These are phyloP conservation scores for Drosophila borborema DNA, from an alignment of 2,888 invertebrate species.

Conservation along the genomic window DNA sequence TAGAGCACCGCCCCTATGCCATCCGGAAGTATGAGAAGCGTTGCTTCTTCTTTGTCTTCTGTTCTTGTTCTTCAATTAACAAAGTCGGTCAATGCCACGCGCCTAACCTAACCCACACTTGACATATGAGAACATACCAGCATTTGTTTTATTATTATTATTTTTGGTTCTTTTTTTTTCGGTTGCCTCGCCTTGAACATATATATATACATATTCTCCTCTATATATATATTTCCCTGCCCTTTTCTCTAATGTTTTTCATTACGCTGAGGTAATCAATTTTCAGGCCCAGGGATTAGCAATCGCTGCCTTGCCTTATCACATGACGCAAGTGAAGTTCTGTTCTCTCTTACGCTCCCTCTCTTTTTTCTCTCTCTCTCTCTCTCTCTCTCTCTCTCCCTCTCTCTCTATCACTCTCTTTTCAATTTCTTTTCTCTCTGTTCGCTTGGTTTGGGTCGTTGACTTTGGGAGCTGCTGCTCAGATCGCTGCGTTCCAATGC, in stretches of 20 bases:
- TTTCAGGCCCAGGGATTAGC: constrained; percentile 48
- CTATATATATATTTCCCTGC: not conserved
- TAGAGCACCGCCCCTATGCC: not conserved
- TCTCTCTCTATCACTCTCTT: not conserved
- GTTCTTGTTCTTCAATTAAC: constrained; percentile 47
- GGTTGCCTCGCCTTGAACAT: constrained; percentile 46
- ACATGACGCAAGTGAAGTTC: constrained; percentile 45
- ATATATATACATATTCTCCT: not conserved
- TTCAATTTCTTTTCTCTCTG: constrained; percentile 7
- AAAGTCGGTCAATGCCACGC: constrained; percentile 72
- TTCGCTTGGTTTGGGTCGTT: constrained; percentile 40
- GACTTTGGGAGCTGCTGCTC: constrained; percentile 41
- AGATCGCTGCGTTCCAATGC: constrained; percentile 62
- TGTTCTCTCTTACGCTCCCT: not conserved
- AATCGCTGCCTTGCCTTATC: constrained; percentile 42
- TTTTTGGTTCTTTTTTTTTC: constrained; percentile 1
- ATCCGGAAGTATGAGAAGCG: constrained; percentile 10
- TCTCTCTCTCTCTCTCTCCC: not conserved
- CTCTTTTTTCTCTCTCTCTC: not conserved
- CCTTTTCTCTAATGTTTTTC: not conserved
- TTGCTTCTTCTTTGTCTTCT: constrained; percentile 2
- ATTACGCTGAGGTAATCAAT: constrained; percentile 55
- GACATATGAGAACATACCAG: constrained; percentile 47
- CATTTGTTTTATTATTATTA: constrained; percentile 2
- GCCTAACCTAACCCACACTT: constrained; percentile 44